A percentile compares a stretch with the other conserved stretches of the same genome.
These are phyloP conservation scores for Ochotona princeps DNA, from an alignment of 2,113 vertebrate genomes.

Conservation along the genomic window DNA sequence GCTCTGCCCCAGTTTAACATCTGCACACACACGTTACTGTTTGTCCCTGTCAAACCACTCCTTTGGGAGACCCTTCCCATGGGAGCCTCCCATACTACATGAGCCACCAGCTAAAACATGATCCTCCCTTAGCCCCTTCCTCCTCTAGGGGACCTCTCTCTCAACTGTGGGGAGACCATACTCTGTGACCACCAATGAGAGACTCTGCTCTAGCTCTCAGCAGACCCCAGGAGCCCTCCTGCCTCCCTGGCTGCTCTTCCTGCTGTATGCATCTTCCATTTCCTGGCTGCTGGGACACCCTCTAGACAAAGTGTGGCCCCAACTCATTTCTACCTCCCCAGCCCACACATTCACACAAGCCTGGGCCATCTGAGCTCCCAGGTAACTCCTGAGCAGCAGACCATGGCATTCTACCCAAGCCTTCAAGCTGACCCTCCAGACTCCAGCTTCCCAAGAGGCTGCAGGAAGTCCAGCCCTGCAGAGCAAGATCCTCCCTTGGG, in stretches of 20 bases:
- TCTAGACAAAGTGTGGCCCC: background rate
- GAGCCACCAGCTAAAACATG: no score
- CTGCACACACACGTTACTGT: background rate
- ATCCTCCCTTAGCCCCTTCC: no score
- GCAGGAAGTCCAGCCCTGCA: rapidly evolving
- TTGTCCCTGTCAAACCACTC: background rate
- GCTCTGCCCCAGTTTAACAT: no score
- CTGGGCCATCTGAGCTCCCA: background rate
- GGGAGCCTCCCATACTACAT: no score
- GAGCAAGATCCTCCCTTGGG: no score
- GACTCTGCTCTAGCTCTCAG: background rate
- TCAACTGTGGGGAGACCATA: no score
- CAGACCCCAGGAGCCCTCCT: background rate
- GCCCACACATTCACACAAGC: background rate
- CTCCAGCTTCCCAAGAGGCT: background rate
- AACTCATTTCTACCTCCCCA: background rate
- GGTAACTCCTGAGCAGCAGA: background rate
- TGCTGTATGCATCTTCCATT: background rate
- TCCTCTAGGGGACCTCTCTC: no score
- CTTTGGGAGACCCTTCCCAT: background rate
- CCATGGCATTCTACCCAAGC: background rate
- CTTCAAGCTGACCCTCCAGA: background rate
- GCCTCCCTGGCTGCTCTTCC: no score
- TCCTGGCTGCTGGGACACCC: background rate
- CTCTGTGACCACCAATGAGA: no score